Evolutionary conservation across 2,113 vertebrate species (phyloP), one percentile per base, ranked within the genome.

Genomic region (Hemichromis elongatus): DNA sequence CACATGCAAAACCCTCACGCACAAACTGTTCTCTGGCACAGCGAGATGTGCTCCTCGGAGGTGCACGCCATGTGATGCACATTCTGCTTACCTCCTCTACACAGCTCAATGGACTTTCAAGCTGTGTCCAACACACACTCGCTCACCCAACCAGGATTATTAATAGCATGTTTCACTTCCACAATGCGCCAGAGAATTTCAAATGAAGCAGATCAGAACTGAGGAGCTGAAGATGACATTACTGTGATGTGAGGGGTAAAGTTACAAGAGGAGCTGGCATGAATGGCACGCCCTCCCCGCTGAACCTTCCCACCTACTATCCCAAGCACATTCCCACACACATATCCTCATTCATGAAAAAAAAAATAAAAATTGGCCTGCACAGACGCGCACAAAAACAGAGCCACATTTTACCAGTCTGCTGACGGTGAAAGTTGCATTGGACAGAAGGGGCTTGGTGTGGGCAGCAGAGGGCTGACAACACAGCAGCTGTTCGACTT

Each of bases 101-200:
- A 90, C 90, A 91, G 86, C 90, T 92, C 92, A 84, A 91, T 92
- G 91, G 89, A 88, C 91, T 91, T 84, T 88, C 83, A 90, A 84
- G 90, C 90, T 81, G 86, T 54, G 79, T 82, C 92, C 85, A 86
- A 83, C 92, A 89, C 59, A 66, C 89, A 90, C 78, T 42, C 30
- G 52, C 82, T 86, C 84, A 86, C 83, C 77, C 53, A 79, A 86
- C 80, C 53, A 47, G 24, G 80, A 80, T 93, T 94, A 95, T 94
- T 93, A 95, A 95, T 94, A 95, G 93, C 33, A 19, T 88, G 89
- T 95, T 95, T 95, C 91, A 90, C 84, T 95, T 94, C 93, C 92
- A 94, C 94, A 95, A 92, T 63, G 81, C 13, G 14, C 53, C 24
- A 53, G 52, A 93, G 90, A 95, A 91, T 79, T 94, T 95, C 91